Percentiles rank a stretch among this genome's conserved stretches.
Evolutionary conservation across 2,113 vertebrate species (phyloP).

Genomic region (Mastomys coucha): DNA sequence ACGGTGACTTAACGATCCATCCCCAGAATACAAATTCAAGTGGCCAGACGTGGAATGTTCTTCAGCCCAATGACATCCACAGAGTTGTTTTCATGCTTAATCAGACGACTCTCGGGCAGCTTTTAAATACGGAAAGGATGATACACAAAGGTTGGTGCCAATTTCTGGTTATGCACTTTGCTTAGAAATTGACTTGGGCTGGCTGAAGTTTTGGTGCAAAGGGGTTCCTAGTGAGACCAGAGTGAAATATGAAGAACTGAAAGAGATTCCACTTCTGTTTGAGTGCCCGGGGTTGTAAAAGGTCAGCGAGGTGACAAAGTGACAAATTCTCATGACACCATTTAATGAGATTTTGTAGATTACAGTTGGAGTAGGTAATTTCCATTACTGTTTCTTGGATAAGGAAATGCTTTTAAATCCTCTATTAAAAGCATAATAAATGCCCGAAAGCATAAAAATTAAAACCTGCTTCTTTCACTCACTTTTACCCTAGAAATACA

Average conservation of each 20-base stretch:
- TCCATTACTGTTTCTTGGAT: slow-evolving; percentile 68
- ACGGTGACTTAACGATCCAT: slow-evolving; percentile 54
- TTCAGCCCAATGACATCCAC: slow-evolving; percentile 75
- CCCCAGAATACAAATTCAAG: slow-evolving; percentile 71
- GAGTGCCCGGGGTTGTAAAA: slow-evolving; percentile 62
- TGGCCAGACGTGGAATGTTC: slow-evolving; percentile 69
- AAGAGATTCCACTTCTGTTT: slow-evolving; percentile 37
- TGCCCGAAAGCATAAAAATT: slow-evolving; percentile 63
- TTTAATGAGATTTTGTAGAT: slow-evolving; percentile 70
- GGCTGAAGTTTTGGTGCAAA: slow-evolving; percentile 48
- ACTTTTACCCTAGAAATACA: slow-evolving; percentile 38
- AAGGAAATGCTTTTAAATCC: slow-evolving; percentile 54
- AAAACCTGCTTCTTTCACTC: slow-evolving; percentile 39
- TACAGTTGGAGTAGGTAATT: slow-evolving; percentile 48
- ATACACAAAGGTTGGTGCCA: slow-evolving; percentile 76
- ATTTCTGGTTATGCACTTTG: slow-evolving; percentile 76
- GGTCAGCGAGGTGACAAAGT: slow-evolving; percentile 74
- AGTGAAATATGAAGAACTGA: slow-evolving; percentile 41
- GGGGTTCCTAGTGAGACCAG: slow-evolving; percentile 51
- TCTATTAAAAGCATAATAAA: slow-evolving; percentile 67
- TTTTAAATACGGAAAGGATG: slow-evolving; percentile 80
- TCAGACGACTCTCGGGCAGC: slow-evolving; percentile 77
- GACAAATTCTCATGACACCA: slow-evolving; percentile 68
- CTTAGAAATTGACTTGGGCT: slow-evolving; percentile 72
- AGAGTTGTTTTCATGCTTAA: slow-evolving; percentile 81